Conservation (phyloP, 2,113 vertebrate species). For the Isichthys henryi region DNA sequence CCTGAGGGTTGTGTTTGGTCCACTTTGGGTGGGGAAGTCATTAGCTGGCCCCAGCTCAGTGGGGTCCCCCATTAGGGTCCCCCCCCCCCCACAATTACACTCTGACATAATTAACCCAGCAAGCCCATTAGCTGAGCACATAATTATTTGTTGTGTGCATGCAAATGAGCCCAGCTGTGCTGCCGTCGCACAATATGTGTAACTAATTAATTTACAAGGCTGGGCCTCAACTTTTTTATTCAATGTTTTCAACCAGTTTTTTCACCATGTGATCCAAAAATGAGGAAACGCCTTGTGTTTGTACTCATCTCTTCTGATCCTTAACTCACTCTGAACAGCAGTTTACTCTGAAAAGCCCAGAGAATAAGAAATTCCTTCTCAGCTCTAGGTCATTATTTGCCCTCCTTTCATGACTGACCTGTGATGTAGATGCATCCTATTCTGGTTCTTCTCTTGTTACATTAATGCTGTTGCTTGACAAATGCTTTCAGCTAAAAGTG, state of each 20-base stretch:
- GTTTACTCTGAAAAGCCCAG: not conserved
- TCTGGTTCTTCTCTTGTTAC: not conserved
- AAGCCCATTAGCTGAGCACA: conserved; percentile 98
- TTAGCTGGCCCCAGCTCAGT: conserved; percentile 86
- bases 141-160: conserved; percentile 99
- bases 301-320: not conserved
- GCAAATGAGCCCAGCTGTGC: conserved; percentile 99
- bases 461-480: not conserved
- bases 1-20: not conserved
- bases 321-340: not conserved
- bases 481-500: not conserved
- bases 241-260: conserved; percentile 50
- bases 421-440: not conserved
- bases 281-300: conserved; percentile 5
- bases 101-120: conserved; percentile 99
- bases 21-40: conserved; percentile 60
- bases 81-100: conserved; percentile 98
- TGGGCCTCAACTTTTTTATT: conserved; percentile 66
- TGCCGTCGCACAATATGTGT: conserved; percentile 91
- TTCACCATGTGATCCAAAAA: conserved; percentile 61
- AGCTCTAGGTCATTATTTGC: not conserved
- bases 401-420: not conserved
- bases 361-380: not conserved
- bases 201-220: conserved; percentile 99
- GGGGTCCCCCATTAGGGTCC: conserved; percentile 88